A percentile compares a stretch with the other conserved stretches of the same genome.
Evolutionary conservation across 2,888 invertebrate species (phyloP).

Genomic region (Lingula anatina): DNA sequence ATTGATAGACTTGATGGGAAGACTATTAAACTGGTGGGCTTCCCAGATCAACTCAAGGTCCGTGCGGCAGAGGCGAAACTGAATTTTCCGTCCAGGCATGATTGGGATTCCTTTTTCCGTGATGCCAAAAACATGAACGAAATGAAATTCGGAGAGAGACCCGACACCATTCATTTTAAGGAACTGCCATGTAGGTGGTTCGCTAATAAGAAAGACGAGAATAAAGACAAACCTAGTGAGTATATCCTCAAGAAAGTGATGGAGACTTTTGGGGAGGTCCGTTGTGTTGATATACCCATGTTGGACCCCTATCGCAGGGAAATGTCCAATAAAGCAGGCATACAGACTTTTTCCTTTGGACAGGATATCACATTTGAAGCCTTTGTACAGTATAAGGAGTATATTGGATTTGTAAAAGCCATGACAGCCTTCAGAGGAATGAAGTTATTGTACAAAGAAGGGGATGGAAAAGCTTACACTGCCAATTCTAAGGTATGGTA

Average conservation of each 20-base stretch:
- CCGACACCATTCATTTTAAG: slow-evolving; percentile 85
- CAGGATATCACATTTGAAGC: slow-evolving; percentile 83
- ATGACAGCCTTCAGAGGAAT: slow-evolving; percentile 89
- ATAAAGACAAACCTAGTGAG: slow-evolving; percentile 49
- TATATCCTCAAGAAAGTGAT: slow-evolving; percentile 63
- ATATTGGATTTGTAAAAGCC: slow-evolving; percentile 86
- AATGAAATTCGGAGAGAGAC: slow-evolving; percentile 90
- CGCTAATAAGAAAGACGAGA: slow-evolving; percentile 58
- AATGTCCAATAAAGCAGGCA: slow-evolving; percentile 44
- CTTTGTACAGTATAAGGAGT: slow-evolving; percentile 90
- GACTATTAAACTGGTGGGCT: slow-evolving; percentile 77
- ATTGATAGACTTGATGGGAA: slow-evolving; percentile 70
- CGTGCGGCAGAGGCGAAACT: slow-evolving; percentile 78
- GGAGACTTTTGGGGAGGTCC: slow-evolving; percentile 82
- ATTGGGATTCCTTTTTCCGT: slow-evolving; percentile 94
- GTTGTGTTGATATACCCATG: slow-evolving; percentile 83
- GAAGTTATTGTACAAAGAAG: slow-evolving; percentile 70
- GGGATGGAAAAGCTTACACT: slow-evolving; percentile 53
- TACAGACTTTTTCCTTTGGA: slow-evolving; percentile 75
- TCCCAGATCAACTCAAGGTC: slow-evolving; percentile 75
- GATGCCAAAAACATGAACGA: slow-evolving; percentile 95
- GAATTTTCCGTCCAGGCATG: slow-evolving; percentile 79
- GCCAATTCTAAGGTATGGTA: slow-evolving; percentile 54
- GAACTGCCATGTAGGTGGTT: slow-evolving; percentile 86
- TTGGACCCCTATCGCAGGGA: slow-evolving; percentile 69